Percentiles rank a stretch among this genome's conserved stretches.
Evolutionary conservation across 2,113 vertebrate genomes (phyloP).

Genomic region (Cricetomys ansorgei): DNA sequence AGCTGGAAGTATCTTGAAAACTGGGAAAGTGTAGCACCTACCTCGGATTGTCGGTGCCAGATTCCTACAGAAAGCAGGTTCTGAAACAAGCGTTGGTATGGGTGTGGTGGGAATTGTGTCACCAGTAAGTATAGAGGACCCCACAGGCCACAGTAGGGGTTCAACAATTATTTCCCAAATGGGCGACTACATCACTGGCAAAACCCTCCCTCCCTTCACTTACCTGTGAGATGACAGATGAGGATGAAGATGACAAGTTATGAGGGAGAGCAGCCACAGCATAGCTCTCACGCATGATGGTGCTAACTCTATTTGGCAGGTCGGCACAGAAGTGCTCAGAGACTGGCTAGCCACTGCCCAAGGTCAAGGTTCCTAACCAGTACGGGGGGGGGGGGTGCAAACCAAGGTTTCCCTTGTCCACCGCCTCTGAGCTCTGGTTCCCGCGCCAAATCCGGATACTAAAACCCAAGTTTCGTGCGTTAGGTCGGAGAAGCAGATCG

Average conservation of each 20-base stretch:
- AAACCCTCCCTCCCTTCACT: constrained; percentile 1
- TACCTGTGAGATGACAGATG: neutral
- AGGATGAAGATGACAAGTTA: neutral
- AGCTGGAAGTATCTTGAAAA: neutral
- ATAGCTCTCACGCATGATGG: neutral
- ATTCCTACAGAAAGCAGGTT: neutral
- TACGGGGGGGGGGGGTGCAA: neutral
- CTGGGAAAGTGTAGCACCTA: neutral
- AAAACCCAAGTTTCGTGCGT: neutral
- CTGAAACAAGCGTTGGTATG: neutral
- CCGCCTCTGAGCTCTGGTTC: neutral
- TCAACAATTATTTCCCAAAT: neutral
- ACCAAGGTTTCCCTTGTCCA: neutral
- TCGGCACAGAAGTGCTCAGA: neutral
- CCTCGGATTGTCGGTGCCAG: neutral
- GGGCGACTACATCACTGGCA: neutral
- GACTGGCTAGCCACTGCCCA: neutral
- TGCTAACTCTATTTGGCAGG: neutral
- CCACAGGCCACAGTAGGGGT: neutral
- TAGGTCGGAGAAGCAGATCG: neutral
- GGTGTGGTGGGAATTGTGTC: neutral
- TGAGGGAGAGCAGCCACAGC: neutral
- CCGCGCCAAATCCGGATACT: neutral
- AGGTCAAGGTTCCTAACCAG: neutral
- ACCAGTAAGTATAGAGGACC: neutral